phyloP scores from a whole-genome alignment of 2,888 invertebrate genomes.

The Nemurella pictetii region DNA sequence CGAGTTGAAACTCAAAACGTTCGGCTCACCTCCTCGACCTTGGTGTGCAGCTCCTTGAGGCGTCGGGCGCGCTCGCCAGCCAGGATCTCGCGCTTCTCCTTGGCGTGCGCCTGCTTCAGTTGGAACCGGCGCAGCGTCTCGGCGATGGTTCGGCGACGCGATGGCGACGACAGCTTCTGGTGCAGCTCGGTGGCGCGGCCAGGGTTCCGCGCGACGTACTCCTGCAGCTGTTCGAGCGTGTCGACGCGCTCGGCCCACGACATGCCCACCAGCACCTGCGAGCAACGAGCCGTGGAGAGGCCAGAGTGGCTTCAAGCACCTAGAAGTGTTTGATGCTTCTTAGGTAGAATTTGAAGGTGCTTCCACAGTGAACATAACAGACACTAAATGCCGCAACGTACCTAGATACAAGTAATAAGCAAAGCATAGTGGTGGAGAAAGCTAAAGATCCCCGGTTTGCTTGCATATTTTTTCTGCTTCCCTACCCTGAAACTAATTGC shows the following conservation, averaged over 20 bases:
- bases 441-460: too few species aligned
- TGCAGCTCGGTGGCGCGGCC: constrained; percentile 90
- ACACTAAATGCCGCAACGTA: too few species aligned
- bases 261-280: constrained; percentile 56
- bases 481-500: too few species aligned
- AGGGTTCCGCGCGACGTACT: constrained; percentile 72
- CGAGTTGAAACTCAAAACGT: neutral
- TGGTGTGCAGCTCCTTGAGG: constrained; percentile 80
- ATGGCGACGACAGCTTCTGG: constrained; percentile 90
- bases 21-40: constrained; percentile 80
- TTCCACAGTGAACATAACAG: too few species aligned
- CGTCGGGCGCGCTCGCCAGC: constrained; percentile 83
- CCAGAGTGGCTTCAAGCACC: too few species aligned
- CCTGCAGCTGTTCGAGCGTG: constrained; percentile 74
- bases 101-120: constrained; percentile 89
- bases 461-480: too few species aligned
- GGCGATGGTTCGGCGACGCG: constrained; percentile 79
- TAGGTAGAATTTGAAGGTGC: too few species aligned
- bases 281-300: neutral
- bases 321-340: too few species aligned
- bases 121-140: constrained; percentile 80
- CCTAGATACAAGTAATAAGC: too few species aligned
- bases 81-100: constrained; percentile 79
- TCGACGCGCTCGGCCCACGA: constrained; percentile 87
- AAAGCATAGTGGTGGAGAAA: too few species aligned